These are phyloP conservation scores for Triplophysa yarkandensis DNA, from an alignment of 2,797 vertebrate species.

Conservation along the genomic window DNA sequence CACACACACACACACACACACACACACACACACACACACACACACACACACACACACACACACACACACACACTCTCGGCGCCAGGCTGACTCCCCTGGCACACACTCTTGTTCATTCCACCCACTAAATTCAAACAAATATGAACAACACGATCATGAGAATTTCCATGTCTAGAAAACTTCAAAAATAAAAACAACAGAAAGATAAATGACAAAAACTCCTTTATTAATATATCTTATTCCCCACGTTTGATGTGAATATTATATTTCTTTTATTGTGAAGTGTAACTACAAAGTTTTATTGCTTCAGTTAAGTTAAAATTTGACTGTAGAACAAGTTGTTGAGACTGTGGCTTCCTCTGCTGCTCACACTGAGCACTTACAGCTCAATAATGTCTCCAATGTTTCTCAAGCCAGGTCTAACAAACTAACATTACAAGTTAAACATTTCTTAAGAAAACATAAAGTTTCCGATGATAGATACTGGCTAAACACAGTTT, in stretches of 20 bases:
- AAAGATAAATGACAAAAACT: too few relatives aligned
- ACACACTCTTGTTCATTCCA: neutral
- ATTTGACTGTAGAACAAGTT: too few relatives aligned
- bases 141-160: too few relatives aligned
- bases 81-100: neutral
- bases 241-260: too few relatives aligned
- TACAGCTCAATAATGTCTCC: neutral
- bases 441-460: too few relatives aligned
- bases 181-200: too few relatives aligned
- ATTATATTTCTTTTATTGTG: too few relatives aligned
- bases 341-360: slow-evolving; percentile 10
- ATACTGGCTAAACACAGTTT: neutral
- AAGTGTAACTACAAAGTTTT: too few relatives aligned
- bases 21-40: slow-evolving; percentile 12
- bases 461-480: neutral
- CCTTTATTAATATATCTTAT: too few relatives aligned
- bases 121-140: neutral
- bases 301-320: too few relatives aligned
- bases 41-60: neutral
- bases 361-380: neutral
- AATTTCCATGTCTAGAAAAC: too few relatives aligned
- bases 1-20: neutral
- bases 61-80: neutral
- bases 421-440: neutral
- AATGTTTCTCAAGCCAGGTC: neutral